Percentiles rank a stretch among this genome's conserved stretches.
Evolutionary conservation across 2,113 vertebrate species (phyloP).

Genomic region (Calcarius ornatus): DNA sequence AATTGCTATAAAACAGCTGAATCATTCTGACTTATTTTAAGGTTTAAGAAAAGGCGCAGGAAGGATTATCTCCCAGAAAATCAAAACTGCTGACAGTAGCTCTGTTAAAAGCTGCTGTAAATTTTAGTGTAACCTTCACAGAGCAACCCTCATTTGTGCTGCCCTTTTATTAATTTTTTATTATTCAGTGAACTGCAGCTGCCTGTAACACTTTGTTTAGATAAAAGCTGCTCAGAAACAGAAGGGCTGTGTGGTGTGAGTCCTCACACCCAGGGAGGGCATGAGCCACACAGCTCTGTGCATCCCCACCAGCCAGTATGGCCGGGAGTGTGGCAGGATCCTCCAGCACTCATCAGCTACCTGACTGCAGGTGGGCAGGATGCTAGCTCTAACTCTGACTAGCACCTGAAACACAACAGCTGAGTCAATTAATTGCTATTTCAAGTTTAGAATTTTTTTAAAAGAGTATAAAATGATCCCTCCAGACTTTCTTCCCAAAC

Average conservation of each 20-base stretch:
- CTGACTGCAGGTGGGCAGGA: background rate
- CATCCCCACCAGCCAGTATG: background rate
- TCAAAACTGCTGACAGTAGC: background rate
- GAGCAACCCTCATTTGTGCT: background rate
- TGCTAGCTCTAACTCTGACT: background rate
- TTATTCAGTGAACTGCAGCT: background rate
- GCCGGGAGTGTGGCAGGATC: rapidly evolving
- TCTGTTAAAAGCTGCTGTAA: background rate
- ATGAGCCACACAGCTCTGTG: background rate
- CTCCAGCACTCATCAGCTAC: background rate
- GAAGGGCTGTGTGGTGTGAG: background rate
- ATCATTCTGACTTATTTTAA: background rate
- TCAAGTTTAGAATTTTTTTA: background rate
- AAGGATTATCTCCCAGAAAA: background rate
- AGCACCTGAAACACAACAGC: background rate
- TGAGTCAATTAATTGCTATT: background rate
- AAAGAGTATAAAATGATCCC: background rate
- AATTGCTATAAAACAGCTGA: background rate
- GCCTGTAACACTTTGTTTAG: background rate
- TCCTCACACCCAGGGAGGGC: background rate
- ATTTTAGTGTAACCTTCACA: background rate
- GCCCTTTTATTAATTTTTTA: background rate
- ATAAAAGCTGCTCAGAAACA: background rate
- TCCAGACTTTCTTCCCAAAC: background rate
- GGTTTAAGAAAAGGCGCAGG: background rate